These are phyloP conservation scores for Xyliphius kryptos DNA, from an alignment of 2,113 vertebrate genomes.

Conservation along the genomic window DNA sequence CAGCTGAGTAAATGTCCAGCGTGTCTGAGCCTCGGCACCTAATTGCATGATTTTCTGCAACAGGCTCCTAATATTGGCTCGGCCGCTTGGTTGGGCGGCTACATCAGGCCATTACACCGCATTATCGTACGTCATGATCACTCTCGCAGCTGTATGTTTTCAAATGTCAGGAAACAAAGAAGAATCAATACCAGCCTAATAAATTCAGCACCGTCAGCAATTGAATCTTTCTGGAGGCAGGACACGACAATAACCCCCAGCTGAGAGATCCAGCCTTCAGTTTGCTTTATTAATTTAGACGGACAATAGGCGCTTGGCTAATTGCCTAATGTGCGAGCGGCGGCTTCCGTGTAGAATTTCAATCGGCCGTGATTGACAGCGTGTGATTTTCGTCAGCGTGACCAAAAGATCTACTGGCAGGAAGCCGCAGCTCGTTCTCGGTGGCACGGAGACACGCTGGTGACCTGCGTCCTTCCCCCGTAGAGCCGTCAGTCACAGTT, in stretches of 20 bases:
- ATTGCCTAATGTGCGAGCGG: conserved; percentile 40
- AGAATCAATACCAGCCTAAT: conserved; percentile 52
- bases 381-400: conserved; percentile 26
- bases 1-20: conserved; percentile 16
- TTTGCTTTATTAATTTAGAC: conserved; percentile 32
- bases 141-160: conserved; percentile 46
- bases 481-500: conserved; percentile 6
- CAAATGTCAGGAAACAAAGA: conserved; percentile 45
- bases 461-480: neutral
- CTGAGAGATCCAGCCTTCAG: conserved; percentile 29
- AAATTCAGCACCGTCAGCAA: conserved; percentile 46
- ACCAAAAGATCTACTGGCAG: conserved; percentile 15
- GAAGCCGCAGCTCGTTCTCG: conserved; percentile 3
- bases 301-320: conserved; percentile 36
- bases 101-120: conserved; percentile 15
- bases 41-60: conserved; percentile 42
- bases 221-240: conserved; percentile 37
- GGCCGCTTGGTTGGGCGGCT: conserved; percentile 28
- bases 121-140: conserved; percentile 44
- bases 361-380: conserved; percentile 32
- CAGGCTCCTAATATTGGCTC: conserved; percentile 4
- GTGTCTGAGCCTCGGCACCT: conserved; percentile 18
- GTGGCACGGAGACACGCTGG: neutral
- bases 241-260: conserved; percentile 30
- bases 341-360: conserved; percentile 24